Evolutionary conservation across 2,888 invertebrate species (phyloP).

Genomic region (Pristionchus arcanus): DNA sequence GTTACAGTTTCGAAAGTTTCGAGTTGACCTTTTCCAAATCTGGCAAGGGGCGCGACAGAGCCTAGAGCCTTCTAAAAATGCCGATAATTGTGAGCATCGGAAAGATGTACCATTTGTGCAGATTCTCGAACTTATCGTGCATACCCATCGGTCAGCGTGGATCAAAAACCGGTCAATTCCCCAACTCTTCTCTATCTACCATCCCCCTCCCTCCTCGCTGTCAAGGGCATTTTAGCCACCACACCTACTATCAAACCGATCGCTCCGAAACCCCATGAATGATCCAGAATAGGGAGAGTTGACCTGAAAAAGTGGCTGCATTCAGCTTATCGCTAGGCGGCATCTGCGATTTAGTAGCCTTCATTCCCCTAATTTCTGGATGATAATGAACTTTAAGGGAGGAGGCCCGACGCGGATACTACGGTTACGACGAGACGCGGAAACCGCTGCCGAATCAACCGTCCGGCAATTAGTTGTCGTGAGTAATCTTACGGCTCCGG

Average conservation of each 20-base stretch:
- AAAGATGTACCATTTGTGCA: neutral
- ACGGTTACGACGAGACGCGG: slow-evolving; percentile 25
- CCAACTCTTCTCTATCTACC: slow-evolving; percentile 5
- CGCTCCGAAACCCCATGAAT: neutral
- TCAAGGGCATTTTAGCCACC: slow-evolving; percentile 26
- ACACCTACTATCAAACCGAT: neutral
- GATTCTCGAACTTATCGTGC: slow-evolving; percentile 27
- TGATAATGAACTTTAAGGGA: neutral
- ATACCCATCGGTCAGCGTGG: slow-evolving; percentile 11
- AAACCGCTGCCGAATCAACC: neutral
- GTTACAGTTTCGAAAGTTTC: neutral
- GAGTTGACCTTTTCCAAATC: neutral
- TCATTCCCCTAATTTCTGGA: neutral
- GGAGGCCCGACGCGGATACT: neutral
- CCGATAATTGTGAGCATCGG: too few relatives aligned
- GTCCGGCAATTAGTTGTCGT: slow-evolving; percentile 43
- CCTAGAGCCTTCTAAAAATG: too few relatives aligned
- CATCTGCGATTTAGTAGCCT: neutral
- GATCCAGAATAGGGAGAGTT: neutral
- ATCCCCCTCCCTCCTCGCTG: neutral
- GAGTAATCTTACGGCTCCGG: neutral
- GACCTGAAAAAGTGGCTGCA: slow-evolving; percentile 7
- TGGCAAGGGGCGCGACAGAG: neutral
- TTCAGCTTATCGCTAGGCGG: neutral
- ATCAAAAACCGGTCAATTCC: slow-evolving; percentile 34